Evolutionary conservation across 2,113 vertebrate species (phyloP), one percentile per base, ranked within the genome.

Genomic region (Sturnus vulgaris): DNA sequence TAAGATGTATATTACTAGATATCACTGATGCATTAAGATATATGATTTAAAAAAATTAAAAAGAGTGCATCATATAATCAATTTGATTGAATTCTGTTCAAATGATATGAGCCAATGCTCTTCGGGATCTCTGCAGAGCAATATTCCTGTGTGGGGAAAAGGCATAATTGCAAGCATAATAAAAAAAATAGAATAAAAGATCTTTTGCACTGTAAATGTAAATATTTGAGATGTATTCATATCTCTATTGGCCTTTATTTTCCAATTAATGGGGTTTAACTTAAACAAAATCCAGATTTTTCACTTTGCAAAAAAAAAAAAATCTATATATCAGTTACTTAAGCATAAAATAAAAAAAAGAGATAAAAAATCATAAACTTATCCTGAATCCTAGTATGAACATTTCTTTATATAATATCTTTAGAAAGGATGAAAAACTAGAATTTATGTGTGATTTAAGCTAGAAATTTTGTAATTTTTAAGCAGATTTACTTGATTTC

Each of bases 361-460:
- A 55, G 25, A 21, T 4, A 17, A 53, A 47, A 56, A 40, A 8
- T 17, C 50, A 30, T 30, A 40, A 69, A n/a, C 5, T 2, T 60
- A 6, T 63, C 4, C 12, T 40, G n/a, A 63, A 60, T 52, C 15
- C 8, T 72, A 17, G 5, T 28, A 39, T 33, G 14, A 61, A 12
- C 19, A 25, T 53, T 64, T 60, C 16, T 37, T 63, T 53, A 19
- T 13, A 30, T 42, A 81, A 60, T 21, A 9, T 21, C 3, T 35
- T 47, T 42, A 20, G 55, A 84, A 73, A 66, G 4, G 5, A 37
- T 66, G 49, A 47, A 33, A 20, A 40, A 9, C 12, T 17, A 63
- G 8, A 25, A 69, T 76, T 93, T 76, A 69, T 10, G 3, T 88
- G 95, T 94, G 53, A 81, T 94, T 97, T 96, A 93, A 91, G 53